phyloP scores from a whole-genome alignment of 2,113 vertebrate species.

The Elgaria multicarinata region DNA sequence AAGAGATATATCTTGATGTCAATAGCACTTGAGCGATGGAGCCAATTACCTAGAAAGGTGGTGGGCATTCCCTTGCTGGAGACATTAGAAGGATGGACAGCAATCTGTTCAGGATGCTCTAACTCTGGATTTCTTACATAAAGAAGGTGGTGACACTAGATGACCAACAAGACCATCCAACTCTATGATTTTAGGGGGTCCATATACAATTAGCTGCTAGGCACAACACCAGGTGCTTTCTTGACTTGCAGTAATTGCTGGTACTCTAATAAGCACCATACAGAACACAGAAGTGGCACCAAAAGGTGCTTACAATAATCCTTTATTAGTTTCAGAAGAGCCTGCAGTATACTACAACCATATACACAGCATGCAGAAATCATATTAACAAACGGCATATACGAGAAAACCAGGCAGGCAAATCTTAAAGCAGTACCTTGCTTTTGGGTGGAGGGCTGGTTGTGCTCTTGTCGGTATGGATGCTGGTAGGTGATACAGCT shows the following conservation, averaged over 20 bases:
- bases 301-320: too few relatives aligned
- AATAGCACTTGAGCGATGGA: too few relatives aligned
- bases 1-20: too few relatives aligned
- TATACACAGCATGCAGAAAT: neutral
- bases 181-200: neutral
- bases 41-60: too few relatives aligned
- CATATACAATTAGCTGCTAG: neutral
- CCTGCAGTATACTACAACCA: neutral
- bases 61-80: too few relatives aligned
- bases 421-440: conserved; percentile 90
- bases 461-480: conserved; percentile 93
- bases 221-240: too few relatives aligned
- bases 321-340: neutral
- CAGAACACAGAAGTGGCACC: neutral
- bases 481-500: conserved; percentile 92
- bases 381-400: neutral
- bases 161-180: neutral
- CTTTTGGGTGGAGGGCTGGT: conserved; percentile 90
- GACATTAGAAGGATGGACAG: too few relatives aligned
- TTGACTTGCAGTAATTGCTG: neutral
- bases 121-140: too few relatives aligned
- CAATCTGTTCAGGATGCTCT: too few relatives aligned
- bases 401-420: fast-evolving
- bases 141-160: too few relatives aligned
- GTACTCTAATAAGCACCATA: neutral